Evolutionary conservation across 2,888 invertebrate species (phyloP).

Genomic region (Aphodius sticticus): DNA sequence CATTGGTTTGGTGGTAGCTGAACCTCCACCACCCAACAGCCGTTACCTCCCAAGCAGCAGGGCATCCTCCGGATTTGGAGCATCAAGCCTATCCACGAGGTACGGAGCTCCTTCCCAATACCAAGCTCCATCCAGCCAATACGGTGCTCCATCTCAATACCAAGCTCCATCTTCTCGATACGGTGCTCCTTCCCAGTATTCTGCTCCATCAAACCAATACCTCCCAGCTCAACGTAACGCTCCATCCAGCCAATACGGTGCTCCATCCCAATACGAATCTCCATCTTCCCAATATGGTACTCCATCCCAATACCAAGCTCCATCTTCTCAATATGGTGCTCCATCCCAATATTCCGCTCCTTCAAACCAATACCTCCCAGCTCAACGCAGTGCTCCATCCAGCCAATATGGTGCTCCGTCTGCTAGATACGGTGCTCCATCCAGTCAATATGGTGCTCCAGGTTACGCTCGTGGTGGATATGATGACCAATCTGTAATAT

Average conservation of each 20-base stretch:
- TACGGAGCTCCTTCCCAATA: slow-evolving; percentile 26
- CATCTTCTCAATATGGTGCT: no score
- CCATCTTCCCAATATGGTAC: slow-evolving; percentile 27
- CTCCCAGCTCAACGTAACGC: slow-evolving; percentile 11
- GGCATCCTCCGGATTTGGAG: slow-evolving; percentile 42
- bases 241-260: slow-evolving; percentile 12
- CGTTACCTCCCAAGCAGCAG: slow-evolving; percentile 52
- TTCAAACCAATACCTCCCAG: slow-evolving; percentile 12
- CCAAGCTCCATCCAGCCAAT: slow-evolving; percentile 35
- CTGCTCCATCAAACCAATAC: slow-evolving; percentile 16
- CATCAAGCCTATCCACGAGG: slow-evolving; percentile 36
- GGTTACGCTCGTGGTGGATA: no score
- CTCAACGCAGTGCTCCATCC: neutral
- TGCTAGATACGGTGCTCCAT: slow-evolving; percentile 13
- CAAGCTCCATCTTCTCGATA: slow-evolving; percentile 19
- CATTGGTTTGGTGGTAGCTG: slow-evolving; percentile 53
- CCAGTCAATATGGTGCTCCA: neutral
- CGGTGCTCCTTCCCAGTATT: slow-evolving; percentile 24
- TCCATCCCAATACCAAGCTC: slow-evolving; percentile 19
- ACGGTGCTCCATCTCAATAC: slow-evolving; percentile 48
- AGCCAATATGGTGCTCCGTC: neutral
- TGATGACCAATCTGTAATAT: slow-evolving; percentile 18
- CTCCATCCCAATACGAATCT: slow-evolving; percentile 18
- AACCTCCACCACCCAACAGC: slow-evolving; percentile 56
- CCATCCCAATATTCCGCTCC: no score